phyloP scores from a whole-genome alignment of 1,140 invertebrate species.

The Propsilocerus akamusi region DNA sequence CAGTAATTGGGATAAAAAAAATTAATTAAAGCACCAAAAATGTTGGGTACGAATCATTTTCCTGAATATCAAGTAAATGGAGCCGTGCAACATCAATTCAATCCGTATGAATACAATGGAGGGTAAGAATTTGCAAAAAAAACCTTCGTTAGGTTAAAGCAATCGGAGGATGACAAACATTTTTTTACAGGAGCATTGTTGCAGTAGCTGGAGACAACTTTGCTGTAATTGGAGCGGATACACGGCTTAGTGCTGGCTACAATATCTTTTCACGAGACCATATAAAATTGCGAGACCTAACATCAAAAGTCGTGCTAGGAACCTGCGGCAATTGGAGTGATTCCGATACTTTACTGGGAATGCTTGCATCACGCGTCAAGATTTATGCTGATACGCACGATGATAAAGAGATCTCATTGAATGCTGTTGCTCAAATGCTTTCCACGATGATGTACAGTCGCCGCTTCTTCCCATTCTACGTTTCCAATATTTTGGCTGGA shows the following conservation, averaged over 20 bases:
- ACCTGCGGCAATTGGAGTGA: conserved; percentile 95
- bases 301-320: conserved; percentile 68
- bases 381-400: conserved; percentile 88
- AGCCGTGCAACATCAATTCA: conserved; percentile 41
- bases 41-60: conserved; percentile 27
- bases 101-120: conserved; percentile 58
- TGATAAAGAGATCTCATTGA: conserved; percentile 79
- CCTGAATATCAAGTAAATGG: conserved; percentile 43
- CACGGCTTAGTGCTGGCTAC: conserved; percentile 79
- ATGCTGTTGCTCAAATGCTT: conserved; percentile 85
- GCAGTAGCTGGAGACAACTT: conserved; percentile 88
- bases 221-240: conserved; percentile 74
- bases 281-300: conserved; percentile 64
- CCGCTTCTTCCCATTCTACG: conserved; percentile 97
- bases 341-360: conserved; percentile 75
- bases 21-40: no score
- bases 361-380: conserved; percentile 73
- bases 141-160: background rate
- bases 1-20: no score
- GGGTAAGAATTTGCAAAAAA: conserved; percentile 29
- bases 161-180: conserved; percentile 5
- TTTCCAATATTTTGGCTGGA: conserved; percentile 87
- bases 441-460: conserved; percentile 93
- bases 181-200: conserved; percentile 50
- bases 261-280: conserved; percentile 77